These are phyloP conservation scores for Oncorhynchus kisutch DNA, from an alignment of 2,113 vertebrate genomes.

Conservation along the genomic window DNA sequence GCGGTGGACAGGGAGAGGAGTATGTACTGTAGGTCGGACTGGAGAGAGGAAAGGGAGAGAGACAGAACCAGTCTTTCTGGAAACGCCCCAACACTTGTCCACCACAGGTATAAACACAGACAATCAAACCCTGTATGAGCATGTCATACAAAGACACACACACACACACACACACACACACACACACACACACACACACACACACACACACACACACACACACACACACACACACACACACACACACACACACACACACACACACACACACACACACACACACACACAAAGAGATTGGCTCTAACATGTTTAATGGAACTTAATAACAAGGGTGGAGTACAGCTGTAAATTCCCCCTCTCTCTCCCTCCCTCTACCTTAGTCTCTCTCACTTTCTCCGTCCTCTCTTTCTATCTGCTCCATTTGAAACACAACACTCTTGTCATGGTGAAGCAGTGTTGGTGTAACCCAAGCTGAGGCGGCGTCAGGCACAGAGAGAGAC, in stretches of 20 bases:
- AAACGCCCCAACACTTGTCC: constrained; percentile 28
- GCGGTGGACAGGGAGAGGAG: too few species aligned
- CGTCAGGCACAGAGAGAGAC: background rate
- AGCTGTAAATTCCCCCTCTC: background rate
- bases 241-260: background rate
- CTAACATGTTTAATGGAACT: background rate
- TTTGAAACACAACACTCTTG: constrained; percentile 17
- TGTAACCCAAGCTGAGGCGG: constrained; percentile 9
- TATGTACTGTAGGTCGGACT: background rate
- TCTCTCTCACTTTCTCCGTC: background rate
- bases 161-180: background rate
- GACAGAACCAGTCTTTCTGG: constrained; percentile 34
- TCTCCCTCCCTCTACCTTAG: background rate
- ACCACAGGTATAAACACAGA: constrained; percentile 16
- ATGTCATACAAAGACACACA: constrained; percentile 11
- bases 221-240: constrained; percentile 13
- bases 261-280: background rate
- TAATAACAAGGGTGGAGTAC: background rate
- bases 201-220: background rate
- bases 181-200: constrained; percentile 14
- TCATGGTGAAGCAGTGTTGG: constrained; percentile 3
- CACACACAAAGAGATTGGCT: background rate
- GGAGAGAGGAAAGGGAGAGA: background rate
- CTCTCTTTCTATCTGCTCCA: background rate
- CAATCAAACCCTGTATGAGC: constrained; percentile 7